Evolutionary conservation across 2,797 vertebrate genomes (phyloP), one percentile per base, ranked within the genome.

Genomic region (Scolopax bukidnonensis): DNA sequence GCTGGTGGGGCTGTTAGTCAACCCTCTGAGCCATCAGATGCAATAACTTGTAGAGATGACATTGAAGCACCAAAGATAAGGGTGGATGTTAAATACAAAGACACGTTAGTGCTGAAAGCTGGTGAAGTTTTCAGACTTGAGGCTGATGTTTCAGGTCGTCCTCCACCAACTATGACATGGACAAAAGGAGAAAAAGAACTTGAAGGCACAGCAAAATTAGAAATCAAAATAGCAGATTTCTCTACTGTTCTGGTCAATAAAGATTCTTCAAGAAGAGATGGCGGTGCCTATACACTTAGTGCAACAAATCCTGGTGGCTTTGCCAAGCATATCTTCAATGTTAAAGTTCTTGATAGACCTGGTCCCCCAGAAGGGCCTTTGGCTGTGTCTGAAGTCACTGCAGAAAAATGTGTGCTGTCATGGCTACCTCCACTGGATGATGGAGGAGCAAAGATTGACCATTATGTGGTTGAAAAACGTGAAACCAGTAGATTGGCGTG

Each of bases 401-500:
- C 98, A 97, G 99, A 99, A 94, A 99, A 99, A 96, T 99, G 99
- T 97, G 95, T 99, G 5, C 92, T 99, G 60, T 98, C 98, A 10
- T 99, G 99, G 99, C 97, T 98, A 70, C 98, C 99, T 94, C 99
- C 99, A 77, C 88, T 97, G 86, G 99, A 99, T 96, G 99, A 99
- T 68, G 99, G 99, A 51, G 99, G 99, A 89, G 99, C 99, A 95
- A 98, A 98, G 90, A 99, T 99, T 95, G 99, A 99, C 81, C 97
- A 99, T 95, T 99, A 99, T 43, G 93, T 99, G 53, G 97, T 99
- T 97, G 99, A 99, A 98, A 99, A 99, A 97, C 99, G 99, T 89
- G 99, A 99, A 98, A 99, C 99, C 79, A 99, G 99, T 97, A 99
- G 99, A 97, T 96, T 99, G 96, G 99, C 99, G 33, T 99, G 99